Percentiles rank a stretch among this genome's conserved stretches.
phyloP scores from a whole-genome alignment of 2,113 vertebrate genomes.

The Monarcha castaneiventris region DNA sequence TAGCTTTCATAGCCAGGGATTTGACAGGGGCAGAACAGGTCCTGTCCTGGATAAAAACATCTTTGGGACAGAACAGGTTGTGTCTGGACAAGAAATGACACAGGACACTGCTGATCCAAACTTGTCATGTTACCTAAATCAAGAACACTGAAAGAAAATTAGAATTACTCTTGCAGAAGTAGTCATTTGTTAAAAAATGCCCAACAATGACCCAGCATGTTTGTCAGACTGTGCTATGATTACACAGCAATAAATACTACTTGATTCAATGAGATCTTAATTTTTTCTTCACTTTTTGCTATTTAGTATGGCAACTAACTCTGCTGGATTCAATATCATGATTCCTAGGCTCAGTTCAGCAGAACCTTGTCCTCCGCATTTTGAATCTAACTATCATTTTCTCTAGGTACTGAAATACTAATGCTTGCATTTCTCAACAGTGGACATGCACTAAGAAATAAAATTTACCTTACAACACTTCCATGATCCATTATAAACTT shows the following conservation, averaged over 20 bases:
- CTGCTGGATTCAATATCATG: neutral
- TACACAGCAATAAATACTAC: slow-evolving; percentile 48
- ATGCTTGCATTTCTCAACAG: neutral
- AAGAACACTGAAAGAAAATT: neutral
- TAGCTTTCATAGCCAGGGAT: neutral
- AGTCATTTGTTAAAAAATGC: neutral
- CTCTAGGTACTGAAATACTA: slow-evolving; percentile 4
- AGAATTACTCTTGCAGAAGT: neutral
- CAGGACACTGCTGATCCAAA: neutral
- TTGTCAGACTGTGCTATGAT: slow-evolving; percentile 18
- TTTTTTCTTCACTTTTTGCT: neutral
- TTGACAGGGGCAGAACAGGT: neutral
- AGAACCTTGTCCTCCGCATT: slow-evolving; percentile 62
- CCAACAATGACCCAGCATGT: neutral
- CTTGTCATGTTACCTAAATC: neutral
- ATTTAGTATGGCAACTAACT: neutral
- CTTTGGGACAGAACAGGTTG: neutral
- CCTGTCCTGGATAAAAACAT: neutral
- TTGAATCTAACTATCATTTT: neutral
- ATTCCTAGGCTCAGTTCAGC: slow-evolving; percentile 59
- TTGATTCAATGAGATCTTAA: neutral
- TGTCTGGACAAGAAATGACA: neutral
- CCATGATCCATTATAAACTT: neutral
- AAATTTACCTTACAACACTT: neutral
- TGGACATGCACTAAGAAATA: neutral